Conservation (phyloP, 2,888 invertebrate species). For the Cephus sareptanus region DNA sequence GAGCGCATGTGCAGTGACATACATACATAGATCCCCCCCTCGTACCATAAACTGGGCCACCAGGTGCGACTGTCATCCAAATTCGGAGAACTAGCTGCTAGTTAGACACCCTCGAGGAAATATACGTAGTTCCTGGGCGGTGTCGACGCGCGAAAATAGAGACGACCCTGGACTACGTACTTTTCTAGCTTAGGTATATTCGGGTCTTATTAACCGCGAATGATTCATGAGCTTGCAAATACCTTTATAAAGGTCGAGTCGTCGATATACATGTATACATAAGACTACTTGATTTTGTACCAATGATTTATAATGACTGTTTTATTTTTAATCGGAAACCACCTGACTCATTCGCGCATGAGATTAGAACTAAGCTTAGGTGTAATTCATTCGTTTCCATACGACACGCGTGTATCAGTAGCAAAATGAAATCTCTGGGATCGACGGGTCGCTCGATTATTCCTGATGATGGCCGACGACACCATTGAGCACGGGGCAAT, state of each 20-base stretch:
- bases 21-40: background rate
- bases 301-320: too few relatives aligned
- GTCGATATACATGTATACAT: background rate
- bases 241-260: background rate
- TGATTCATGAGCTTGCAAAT: background rate
- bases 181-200: background rate
- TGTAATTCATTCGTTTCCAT: too few relatives aligned
- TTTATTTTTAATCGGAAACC: too few relatives aligned
- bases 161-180: background rate
- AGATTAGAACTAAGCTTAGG: too few relatives aligned
- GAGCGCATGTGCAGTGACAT: slow-evolving; percentile 1
- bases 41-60: slow-evolving; percentile 5
- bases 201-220: background rate
- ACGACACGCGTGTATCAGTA: too few relatives aligned
- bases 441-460: too few relatives aligned
- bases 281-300: too few relatives aligned
- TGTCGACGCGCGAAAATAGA: background rate
- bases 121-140: background rate
- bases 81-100: slow-evolving; percentile 1
- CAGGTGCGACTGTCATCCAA: background rate
- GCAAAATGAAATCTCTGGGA: too few relatives aligned
- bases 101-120: background rate
- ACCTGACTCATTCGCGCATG: too few relatives aligned
- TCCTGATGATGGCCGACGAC: too few relatives aligned
- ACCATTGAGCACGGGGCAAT: too few relatives aligned